Evolutionary conservation across 2,888 invertebrate genomes (phyloP), one percentile per base, ranked within the genome.

Genomic region (Ligdia adustata): DNA sequence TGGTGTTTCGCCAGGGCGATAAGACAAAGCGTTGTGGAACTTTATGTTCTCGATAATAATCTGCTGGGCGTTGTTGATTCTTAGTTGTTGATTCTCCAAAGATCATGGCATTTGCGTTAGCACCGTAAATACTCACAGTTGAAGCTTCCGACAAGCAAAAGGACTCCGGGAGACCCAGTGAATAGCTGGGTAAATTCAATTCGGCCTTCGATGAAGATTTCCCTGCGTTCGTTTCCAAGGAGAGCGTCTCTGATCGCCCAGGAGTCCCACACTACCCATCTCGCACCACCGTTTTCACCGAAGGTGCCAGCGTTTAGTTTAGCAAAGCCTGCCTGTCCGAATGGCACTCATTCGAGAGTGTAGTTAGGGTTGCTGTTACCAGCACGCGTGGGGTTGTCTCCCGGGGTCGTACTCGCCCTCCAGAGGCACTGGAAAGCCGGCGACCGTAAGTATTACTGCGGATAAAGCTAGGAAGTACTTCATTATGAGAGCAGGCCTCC

Each of bases 201-300:
- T 33, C 47, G 50, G 4, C 50, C 57, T 4, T 47, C 33, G 1
- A 57, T 37, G 27, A 40, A 12, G 24, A 57, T 7, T 1, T 50
- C 40, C 16, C 52, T 47, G 13, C 24, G 29, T 0, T 11, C 27
- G 3, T 26, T 34, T 7, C 18, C 9, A 4, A 24, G n/a, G 9
- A 52, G 4, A 6, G 52, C 52, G 3, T 41, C 39, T 1, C 47
- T 37, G 12, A 57, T 45, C 11, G 53, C 45, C 31, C 34, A 53
- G 9, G 43, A n/a, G 26, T 57, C 51, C 42, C 40, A 51, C n/a
- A 51, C 56, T 9, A 45, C 54, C 51, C 57, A 47, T 33, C 34
- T 26, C 0, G 48, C 38, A 4, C 57, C 57, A 1, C 48, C 43
- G 2, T 9, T 9, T 3, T 54, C 57, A 1, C 57, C 57, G 3